Evolutionary conservation across 2,113 vertebrate genomes (phyloP).

Genomic region (Corythornis madagascariensis): DNA sequence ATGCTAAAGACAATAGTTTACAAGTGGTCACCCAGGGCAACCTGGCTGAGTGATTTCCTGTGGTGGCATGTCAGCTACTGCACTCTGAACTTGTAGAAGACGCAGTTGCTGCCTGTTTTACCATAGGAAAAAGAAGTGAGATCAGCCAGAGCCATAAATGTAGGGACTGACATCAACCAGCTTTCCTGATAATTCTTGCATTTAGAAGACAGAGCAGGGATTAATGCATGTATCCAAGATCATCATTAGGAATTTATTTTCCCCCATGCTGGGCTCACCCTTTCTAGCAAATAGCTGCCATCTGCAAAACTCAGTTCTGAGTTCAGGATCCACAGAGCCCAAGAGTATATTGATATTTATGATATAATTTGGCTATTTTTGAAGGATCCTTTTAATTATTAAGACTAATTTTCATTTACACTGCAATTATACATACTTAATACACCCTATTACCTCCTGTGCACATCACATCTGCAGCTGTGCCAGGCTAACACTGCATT

Average conservation of each 20-base stretch:
- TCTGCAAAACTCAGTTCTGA: not conserved
- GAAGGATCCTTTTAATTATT: not conserved
- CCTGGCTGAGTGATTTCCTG: not conserved
- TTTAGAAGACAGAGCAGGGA: not conserved
- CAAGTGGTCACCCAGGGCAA: not conserved
- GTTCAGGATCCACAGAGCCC: not conserved
- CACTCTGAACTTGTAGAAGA: not conserved
- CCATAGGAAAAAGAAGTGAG: not conserved
- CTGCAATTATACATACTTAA: not conserved
- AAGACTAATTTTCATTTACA: not conserved
- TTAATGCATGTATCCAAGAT: not conserved
- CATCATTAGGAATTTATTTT: not conserved
- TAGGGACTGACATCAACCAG: fast-evolving
- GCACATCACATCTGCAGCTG: not conserved
- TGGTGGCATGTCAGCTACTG: not conserved
- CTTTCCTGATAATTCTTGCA: not conserved
- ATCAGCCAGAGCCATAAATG: not conserved
- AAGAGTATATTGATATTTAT: not conserved
- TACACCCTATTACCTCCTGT: not conserved
- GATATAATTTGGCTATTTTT: not conserved
- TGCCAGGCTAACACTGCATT: not conserved
- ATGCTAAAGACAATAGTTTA: not conserved
- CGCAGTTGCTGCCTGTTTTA: not conserved
- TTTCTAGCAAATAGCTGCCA: not conserved
- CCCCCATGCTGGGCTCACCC: fast-evolving